Percentiles rank a stretch among this genome's conserved stretches.
These are phyloP conservation scores for Cyrtodaria siliqua DNA, from an alignment of 2,888 invertebrate genomes.

Conservation along the genomic window DNA sequence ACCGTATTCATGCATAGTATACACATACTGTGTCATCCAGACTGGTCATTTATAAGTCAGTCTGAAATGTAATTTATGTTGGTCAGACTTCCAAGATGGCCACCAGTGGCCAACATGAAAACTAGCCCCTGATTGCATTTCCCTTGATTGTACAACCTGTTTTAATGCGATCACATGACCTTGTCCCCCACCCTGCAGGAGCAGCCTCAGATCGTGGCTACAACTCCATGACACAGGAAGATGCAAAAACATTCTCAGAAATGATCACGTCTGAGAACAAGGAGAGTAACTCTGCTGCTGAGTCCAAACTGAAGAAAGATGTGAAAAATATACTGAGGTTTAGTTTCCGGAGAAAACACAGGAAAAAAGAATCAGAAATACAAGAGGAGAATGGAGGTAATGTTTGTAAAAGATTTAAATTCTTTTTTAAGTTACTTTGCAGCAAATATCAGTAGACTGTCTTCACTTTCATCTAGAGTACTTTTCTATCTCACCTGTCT, in stretches of 20 bases:
- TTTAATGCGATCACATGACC: too few species aligned
- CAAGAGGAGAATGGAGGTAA: conserved; percentile 50
- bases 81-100: too few species aligned
- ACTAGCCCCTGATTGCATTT: too few species aligned
- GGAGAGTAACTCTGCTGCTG: conserved; percentile 17
- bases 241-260: conserved; percentile 79
- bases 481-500: too few species aligned
- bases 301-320: conserved; percentile 64
- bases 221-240: conserved; percentile 87
- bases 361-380: conserved; percentile 57
- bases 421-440: neutral
- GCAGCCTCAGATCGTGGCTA: conserved; percentile 87
- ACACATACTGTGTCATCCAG: too few species aligned
- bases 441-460: too few species aligned
- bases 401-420: neutral
- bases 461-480: too few species aligned
- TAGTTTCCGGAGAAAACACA: conserved; percentile 66
- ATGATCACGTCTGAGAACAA: conserved; percentile 58
- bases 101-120: too few species aligned
- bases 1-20: too few species aligned
- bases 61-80: too few species aligned
- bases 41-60: too few species aligned
- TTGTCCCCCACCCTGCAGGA: conserved; percentile 72
- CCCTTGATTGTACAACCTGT: too few species aligned
- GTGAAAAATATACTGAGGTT: conserved; percentile 70